Evolutionary conservation across 2,888 invertebrate genomes (phyloP).

Genomic region (Dusona sp.): DNA sequence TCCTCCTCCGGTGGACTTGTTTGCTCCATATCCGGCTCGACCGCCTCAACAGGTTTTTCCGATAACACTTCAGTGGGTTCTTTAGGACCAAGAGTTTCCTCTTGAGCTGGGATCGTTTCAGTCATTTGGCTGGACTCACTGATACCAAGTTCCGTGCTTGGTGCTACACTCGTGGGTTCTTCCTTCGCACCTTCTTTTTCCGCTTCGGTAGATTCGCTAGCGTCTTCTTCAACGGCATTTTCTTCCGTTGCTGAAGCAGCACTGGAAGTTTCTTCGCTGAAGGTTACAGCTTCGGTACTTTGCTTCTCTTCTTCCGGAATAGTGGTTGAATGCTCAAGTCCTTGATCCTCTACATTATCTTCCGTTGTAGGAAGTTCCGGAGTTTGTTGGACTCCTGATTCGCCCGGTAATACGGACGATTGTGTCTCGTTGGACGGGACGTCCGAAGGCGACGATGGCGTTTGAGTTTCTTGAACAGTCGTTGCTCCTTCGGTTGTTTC

Average conservation of each 20-base stretch:
- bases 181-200: slow-evolving; percentile 6
- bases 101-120: background rate
- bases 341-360: slow-evolving; percentile 60
- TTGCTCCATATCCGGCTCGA: slow-evolving; percentile 28
- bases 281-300: slow-evolving; percentile 11
- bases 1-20: slow-evolving; percentile 32
- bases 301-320: slow-evolving; percentile 38
- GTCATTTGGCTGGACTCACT: slow-evolving; percentile 4
- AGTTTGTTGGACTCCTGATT: slow-evolving; percentile 30
- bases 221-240: slow-evolving; percentile 7
- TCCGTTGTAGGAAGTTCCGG: slow-evolving; percentile 48
- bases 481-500: slow-evolving; percentile 22
- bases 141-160: slow-evolving; percentile 17
- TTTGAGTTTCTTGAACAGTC: slow-evolving; percentile 61
- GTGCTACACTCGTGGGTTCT: slow-evolving; percentile 4
- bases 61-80: slow-evolving; percentile 25
- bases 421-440: slow-evolving; percentile 27
- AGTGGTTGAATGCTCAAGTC: slow-evolving; percentile 23
- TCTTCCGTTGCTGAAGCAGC: slow-evolving; percentile 30
- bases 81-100: background rate
- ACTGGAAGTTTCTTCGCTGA: slow-evolving; percentile 44
- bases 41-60: slow-evolving; percentile 3
- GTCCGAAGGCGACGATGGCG: slow-evolving; percentile 12
- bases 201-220: slow-evolving; percentile 15
- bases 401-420: slow-evolving; percentile 36